Evolutionary conservation across 1,140 invertebrate species (phyloP), one percentile per base, ranked within the genome.

Genomic region (Trichomalopsis sarcophagae): DNA sequence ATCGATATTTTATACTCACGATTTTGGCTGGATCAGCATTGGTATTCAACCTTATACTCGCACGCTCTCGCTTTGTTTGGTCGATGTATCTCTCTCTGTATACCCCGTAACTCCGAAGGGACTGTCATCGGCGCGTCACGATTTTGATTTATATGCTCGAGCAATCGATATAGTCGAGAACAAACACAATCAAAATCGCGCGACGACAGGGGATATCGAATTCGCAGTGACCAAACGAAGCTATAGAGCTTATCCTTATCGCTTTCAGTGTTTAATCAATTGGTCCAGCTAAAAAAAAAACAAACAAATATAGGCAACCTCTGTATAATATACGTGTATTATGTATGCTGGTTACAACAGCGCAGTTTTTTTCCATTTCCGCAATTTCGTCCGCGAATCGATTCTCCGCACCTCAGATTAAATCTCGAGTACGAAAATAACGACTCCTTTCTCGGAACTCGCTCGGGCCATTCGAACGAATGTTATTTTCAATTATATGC

Each of bases 261-360:
- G 75, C 82, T 84, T 83, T 84, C 40, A 50, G 17, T 84, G 75
- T 71, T 4, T 36, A 36, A 6, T 55, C 21, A 62, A 62, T 7
- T 62, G 2, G 7, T 21, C 7, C 17, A 62, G 50, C 50, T 55
- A 2, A 55, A 10, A 44, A 40, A 6, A 55, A 55, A 55, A 2
- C 11, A 17, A 11, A 17, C 11, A 11, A 17, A 27, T 17, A 17
- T 55, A 55, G 13, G 50, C 50, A 55, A 55, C 40, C 5, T 55
- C 14, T 55, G 17, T 55, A 55, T 10, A 10, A 50, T 17, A 2
- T 55, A 55, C 50, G 17, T 55, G 9, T 55, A 17, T 55, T 17
- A 10, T 17, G 0, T 55, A 55, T 55, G 50, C 50, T 55, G 5
- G 14, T 50, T 50, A 27, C 27, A 27, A 27, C 14, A 11, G 13